Evolutionary conservation across 2,797 vertebrate species (phyloP).

Genomic region (Gouania willdenowi): DNA sequence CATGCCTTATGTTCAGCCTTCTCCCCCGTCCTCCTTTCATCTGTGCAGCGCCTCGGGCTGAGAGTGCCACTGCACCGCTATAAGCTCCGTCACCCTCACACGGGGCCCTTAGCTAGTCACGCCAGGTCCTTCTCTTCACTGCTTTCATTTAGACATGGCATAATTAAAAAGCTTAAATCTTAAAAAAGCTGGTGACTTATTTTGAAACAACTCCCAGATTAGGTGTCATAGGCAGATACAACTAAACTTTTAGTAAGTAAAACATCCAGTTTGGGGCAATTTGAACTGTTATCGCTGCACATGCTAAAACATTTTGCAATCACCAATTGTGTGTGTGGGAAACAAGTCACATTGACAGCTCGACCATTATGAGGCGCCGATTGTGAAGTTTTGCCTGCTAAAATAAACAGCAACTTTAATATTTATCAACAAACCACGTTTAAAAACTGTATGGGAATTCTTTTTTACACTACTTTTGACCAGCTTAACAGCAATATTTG

Average conservation of each 20-base stretch:
- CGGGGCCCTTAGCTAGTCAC: conserved; percentile 36
- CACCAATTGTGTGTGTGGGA: too few relatives aligned
- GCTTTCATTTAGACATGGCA: conserved; percentile 57
- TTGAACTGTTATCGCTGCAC: too few relatives aligned
- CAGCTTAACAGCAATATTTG: too few relatives aligned
- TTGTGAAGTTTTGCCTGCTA: too few relatives aligned
- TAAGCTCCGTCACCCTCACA: conserved; percentile 57
- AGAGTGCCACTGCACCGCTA: conserved; percentile 38
- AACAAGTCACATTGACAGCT: too few relatives aligned
- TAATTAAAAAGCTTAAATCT: conserved; percentile 63
- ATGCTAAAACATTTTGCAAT: too few relatives aligned
- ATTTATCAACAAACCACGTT: too few relatives aligned
- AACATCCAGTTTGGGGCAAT: conserved; percentile 19
- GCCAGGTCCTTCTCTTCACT: conserved; percentile 40
- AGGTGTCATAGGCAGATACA: conserved; percentile 55
- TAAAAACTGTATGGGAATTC: too few relatives aligned
- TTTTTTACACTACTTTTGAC: too few relatives aligned
- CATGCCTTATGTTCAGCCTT: conserved; percentile 48
- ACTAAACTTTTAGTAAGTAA: conserved; percentile 32
- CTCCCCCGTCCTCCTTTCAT: conserved; percentile 58
- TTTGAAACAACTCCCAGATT: conserved; percentile 46
- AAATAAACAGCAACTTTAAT: too few relatives aligned
- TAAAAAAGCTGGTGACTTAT: conserved; percentile 56
- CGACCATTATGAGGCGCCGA: too few relatives aligned
- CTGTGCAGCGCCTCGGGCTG: conserved; percentile 45